Evolutionary conservation across 2,113 vertebrate genomes (phyloP).

Genomic region (Forbesichthys papilliferus): DNA sequence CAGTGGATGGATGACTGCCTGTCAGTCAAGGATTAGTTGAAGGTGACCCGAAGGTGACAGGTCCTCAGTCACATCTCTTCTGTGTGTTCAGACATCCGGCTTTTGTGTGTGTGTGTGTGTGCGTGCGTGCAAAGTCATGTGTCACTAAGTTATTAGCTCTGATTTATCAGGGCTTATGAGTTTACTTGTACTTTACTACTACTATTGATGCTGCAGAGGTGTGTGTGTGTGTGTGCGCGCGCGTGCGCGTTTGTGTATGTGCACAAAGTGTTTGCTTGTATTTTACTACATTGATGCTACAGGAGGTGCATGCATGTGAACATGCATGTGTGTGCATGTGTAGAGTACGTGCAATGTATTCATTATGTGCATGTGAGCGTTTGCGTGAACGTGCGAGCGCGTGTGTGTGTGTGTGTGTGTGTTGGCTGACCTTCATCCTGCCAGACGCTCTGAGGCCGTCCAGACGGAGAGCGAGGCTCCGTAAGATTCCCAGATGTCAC

Average conservation of each 20-base stretch:
- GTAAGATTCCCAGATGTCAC: conserved; percentile 61
- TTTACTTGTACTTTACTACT: conserved; percentile 37
- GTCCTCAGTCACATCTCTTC: conserved; percentile 4
- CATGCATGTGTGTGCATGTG: background rate
- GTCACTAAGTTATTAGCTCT: conserved; percentile 53
- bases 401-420: conserved; percentile 21
- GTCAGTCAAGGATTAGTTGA: conserved; percentile 65
- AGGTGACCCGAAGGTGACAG: conserved; percentile 61
- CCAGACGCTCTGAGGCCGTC: conserved; percentile 36
- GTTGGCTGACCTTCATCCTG: conserved; percentile 63
- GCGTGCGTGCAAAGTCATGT: conserved; percentile 20
- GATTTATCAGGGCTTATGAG: conserved; percentile 71
- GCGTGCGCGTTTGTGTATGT: conserved; percentile 4
- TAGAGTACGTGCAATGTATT: no score
- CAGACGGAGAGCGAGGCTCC: conserved; percentile 53
- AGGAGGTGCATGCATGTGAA: background rate
- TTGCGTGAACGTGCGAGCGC: background rate
- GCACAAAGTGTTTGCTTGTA: no score
- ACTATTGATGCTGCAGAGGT: conserved; percentile 23
- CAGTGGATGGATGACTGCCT: conserved; percentile 47
- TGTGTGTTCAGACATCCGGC: background rate
- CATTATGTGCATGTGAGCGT: background rate
- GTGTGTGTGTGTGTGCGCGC: conserved; percentile 16
- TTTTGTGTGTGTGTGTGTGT: conserved; percentile 22
- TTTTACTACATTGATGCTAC: no score